A percentile compares a stretch with the other conserved stretches of the same genome.
These are phyloP conservation scores for Alfaro cultratus DNA, from an alignment of 2,797 vertebrate species.

Conservation along the genomic window DNA sequence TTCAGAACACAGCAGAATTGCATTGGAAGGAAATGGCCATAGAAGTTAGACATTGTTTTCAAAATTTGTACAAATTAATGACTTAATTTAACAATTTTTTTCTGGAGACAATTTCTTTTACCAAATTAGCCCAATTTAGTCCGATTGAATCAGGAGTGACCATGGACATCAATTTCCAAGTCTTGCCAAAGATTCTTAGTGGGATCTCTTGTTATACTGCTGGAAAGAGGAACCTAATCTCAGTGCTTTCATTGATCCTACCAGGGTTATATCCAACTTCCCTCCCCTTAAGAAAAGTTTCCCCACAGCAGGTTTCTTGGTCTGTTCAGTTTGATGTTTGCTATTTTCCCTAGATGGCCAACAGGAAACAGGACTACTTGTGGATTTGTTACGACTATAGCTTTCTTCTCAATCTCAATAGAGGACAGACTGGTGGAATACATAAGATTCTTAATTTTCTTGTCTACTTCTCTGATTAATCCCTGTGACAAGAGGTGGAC, in stretches of 20 bases:
- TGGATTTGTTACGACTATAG: too few species aligned
- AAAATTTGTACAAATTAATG: background rate
- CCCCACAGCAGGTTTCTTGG: background rate
- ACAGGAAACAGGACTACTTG: background rate
- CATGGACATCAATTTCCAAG: too few species aligned
- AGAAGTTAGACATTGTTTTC: background rate
- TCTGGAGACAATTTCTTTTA: background rate
- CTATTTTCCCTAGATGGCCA: background rate
- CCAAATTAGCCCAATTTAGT: background rate
- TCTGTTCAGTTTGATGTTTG: background rate
- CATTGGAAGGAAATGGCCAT: too few species aligned
- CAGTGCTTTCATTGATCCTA: background rate
- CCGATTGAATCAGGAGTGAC: background rate
- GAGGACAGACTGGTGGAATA: background rate
- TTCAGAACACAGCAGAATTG: background rate
- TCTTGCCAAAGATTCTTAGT: background rate
- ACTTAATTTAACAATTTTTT: background rate
- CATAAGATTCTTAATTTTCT: background rate
- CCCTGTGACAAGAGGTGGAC: background rate
- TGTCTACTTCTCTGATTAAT: background rate
- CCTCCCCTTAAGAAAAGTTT: background rate
- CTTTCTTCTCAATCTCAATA: too few species aligned
- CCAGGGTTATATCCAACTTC: background rate
- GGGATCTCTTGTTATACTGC: background rate
- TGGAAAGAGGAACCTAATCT: background rate